Conservation (phyloP, 2,888 invertebrate genomes). For the Lysandra coridon region DNA sequence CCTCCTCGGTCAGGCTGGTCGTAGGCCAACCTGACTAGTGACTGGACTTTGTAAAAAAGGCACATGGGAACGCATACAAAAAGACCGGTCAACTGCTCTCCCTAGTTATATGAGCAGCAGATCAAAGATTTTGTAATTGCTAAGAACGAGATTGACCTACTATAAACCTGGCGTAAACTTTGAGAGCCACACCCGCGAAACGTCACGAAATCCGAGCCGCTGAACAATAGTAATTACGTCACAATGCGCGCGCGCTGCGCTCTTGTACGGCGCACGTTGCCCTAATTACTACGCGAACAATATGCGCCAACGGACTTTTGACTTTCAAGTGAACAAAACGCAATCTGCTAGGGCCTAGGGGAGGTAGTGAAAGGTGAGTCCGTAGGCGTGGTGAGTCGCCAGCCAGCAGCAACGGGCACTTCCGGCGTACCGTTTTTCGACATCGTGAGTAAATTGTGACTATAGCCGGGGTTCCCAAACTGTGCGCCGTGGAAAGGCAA, state of each 20-base stretch:
- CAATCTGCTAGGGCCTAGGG: slow-evolving; percentile 23
- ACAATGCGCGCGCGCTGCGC: slow-evolving; percentile 65
- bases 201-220: slow-evolving; percentile 57
- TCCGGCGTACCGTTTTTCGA: neutral
- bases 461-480: too few relatives aligned
- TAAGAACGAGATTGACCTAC: too few relatives aligned
- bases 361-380: neutral
- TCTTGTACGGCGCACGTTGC: slow-evolving; percentile 61
- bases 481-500: too few relatives aligned
- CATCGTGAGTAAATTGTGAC: too few relatives aligned
- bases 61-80: too few relatives aligned
- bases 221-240: slow-evolving; percentile 54
- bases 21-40: too few relatives aligned
- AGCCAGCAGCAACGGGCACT: neutral
- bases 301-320: slow-evolving; percentile 44
- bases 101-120: too few relatives aligned
- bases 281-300: slow-evolving; percentile 42
- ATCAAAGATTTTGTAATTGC: too few relatives aligned
- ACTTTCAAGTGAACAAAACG: slow-evolving; percentile 46
- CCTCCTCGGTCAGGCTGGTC: too few relatives aligned
- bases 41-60: too few relatives aligned
- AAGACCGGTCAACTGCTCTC: too few relatives aligned
- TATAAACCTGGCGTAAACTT: slow-evolving; percentile 36
- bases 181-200: slow-evolving; percentile 43
- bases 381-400: neutral